Base-by-base conservation (phyloP, 2,888 invertebrate genomes). In the Diaphora mendica region DNA sequence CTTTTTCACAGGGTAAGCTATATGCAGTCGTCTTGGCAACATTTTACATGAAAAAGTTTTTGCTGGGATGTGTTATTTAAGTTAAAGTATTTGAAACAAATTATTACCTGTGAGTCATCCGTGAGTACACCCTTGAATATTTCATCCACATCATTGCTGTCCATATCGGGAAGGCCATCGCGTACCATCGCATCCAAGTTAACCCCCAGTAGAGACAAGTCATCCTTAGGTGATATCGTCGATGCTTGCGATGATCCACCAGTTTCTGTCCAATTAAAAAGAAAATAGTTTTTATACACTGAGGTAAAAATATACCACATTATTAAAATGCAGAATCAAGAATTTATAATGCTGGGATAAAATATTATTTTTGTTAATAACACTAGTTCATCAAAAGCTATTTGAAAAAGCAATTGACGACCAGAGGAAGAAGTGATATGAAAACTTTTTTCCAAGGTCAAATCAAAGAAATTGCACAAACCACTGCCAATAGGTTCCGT, bases 141-240 rank as follows among this genome's bases (percentile, higher is more conserved):
- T 91, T 98, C 98, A 88, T 99, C 98, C 1, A 99, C 98, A 85
- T 98, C 98, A 91, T 98, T 98, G 88, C 98, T 97, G 91, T 98
- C 98, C 96, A 99, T 98, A 85, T 98, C 98, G 1, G 98, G 97
- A 75, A 98, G 92, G 3, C 97, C 95, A 78, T 97, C 97, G 48
- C 96, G 94, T 72, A 97, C 97, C 96, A 97, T 97, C 2, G 97
- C 97, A 87, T 98, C 98, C 74, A 98, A 90, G 88, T 97, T 98
- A 83, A 98, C 95, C 5, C 94, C 95, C 67, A 96, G 80, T 15
- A 96, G 82, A 0, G 95, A 94, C 62, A 96, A 82, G 59, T 95
- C 95, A 91, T 98, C 98, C 92, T 98, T 98, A 74, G 96, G 96
- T 65, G 97, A 93, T 87, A 95, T 94, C 0, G 93, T 94, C 3